Evolutionary conservation across 2,888 invertebrate species (phyloP).

Genomic region (Pheosia tremula): DNA sequence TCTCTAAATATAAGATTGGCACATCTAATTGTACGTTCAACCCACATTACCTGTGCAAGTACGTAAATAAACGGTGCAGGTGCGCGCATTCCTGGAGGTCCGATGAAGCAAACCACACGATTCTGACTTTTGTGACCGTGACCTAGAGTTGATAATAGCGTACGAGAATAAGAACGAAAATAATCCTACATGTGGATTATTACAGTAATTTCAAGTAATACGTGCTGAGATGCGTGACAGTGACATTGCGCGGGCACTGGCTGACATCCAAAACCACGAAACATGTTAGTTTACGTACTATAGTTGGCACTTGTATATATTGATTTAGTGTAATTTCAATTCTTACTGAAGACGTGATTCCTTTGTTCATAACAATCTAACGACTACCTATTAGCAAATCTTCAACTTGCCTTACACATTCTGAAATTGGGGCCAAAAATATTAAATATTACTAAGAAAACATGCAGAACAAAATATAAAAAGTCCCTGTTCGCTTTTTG

Average conservation of each 20-base stretch:
- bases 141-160: slow-evolving; percentile 7
- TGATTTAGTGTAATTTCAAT: no score
- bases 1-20: neutral
- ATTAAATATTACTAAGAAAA: neutral
- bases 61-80: slow-evolving; percentile 24
- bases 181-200: neutral
- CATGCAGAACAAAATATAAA: neutral
- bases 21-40: neutral
- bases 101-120: neutral
- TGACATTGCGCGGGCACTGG: slow-evolving; percentile 7
- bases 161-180: neutral
- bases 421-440: no score
- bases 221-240: slow-evolving; percentile 1
- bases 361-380: no score
- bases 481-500: neutral
- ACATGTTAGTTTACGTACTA: neutral
- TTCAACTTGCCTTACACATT: no score
- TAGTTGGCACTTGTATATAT: no score
- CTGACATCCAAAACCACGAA: neutral
- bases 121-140: slow-evolving; percentile 2
- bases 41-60: slow-evolving; percentile 9
- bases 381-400: no score
- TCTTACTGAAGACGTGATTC: no score
- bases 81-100: slow-evolving; percentile 13
- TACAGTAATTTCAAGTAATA: neutral